Conservation (phyloP, 2,888 invertebrate species). For the Hemaris fuciformis region DNA sequence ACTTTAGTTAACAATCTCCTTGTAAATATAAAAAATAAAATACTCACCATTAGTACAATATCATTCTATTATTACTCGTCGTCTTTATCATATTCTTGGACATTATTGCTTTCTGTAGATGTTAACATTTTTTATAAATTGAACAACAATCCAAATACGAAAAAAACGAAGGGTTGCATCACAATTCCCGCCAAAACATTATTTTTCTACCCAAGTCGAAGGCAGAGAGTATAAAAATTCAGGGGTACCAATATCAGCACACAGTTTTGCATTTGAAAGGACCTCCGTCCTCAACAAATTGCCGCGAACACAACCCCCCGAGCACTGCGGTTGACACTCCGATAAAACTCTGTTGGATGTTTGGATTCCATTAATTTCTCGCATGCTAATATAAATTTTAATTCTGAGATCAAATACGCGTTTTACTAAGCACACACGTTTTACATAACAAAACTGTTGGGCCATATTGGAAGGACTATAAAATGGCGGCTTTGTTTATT, state of each 20-base stretch:
- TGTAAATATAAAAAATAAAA: too few species aligned
- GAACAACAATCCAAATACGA: too few species aligned
- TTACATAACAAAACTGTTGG: background rate
- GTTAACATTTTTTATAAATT: too few species aligned
- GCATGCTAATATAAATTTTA: slow-evolving; percentile 7
- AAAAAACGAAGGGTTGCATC: too few species aligned
- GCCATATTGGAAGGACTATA: background rate
- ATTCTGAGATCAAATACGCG: background rate
- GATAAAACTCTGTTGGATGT: slow-evolving; percentile 15
- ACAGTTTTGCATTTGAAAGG: slow-evolving; percentile 21
- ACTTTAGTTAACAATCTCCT: too few species aligned
- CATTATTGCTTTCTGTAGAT: too few species aligned
- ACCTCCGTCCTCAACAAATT: slow-evolving; percentile 9
- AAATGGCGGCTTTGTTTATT: background rate
- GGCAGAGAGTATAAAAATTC: background rate
- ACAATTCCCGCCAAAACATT: background rate
- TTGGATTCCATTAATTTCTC: slow-evolving; percentile 19
- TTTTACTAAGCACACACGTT: background rate
- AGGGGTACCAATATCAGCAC: background rate
- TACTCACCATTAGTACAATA: too few species aligned
- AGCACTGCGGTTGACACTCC: slow-evolving; percentile 15
- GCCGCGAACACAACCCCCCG: slow-evolving; percentile 7
- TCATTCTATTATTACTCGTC: too few species aligned
- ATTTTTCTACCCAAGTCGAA: too few species aligned
- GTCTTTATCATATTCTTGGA: too few species aligned